Base-by-base conservation (phyloP, 2,888 invertebrate species). In the Saturnia japonica region DNA sequence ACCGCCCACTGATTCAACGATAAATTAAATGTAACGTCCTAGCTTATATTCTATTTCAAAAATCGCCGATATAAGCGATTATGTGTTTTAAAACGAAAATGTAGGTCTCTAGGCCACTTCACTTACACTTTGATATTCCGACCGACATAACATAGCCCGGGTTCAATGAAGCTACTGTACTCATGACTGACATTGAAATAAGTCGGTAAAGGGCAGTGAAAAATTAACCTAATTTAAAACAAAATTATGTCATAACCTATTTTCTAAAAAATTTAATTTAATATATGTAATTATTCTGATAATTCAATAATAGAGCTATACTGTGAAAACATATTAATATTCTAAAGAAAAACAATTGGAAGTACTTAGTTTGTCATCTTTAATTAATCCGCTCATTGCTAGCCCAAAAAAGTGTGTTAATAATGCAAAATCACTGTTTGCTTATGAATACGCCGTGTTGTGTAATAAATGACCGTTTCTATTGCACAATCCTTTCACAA, bases 61-160 rank as follows among this genome's bases (percentile, higher is more conserved):
- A 95, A 94, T 85, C 94, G 95, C 83, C 82, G 84, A 80, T 84
- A 80, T 84, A 82, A 85, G 82, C 84, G 85, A 84, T 87, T 87
- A 85, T 82, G 79, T 78, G 84, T 80, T 85, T 88, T 87, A 86
- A 88, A 88, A 91, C 89, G 89, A 89, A 90, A 96, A 97, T 96
- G 96, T 97, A 96, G 97, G 97, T 97, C 96, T 96, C 95, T 97
- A 96, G 97, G 97, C 96, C 97, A 97, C 96, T 96, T 96, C 96
- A 96, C 96, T 96, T 96, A 96, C 96, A 93, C 96, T 96, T 96
- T 95, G 96, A 95, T 96, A 96, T 95, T 95, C 95, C 95, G 95
- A 95, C 95, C 95, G 95, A 95, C 95, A 95, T 95, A 94, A 96
- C 95, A 95, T 95, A 94, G 96, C 96, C 95, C 94, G 91, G 93